Base-by-base conservation (phyloP, 2,888 invertebrate genomes). In the Sinelater perroti region DNA sequence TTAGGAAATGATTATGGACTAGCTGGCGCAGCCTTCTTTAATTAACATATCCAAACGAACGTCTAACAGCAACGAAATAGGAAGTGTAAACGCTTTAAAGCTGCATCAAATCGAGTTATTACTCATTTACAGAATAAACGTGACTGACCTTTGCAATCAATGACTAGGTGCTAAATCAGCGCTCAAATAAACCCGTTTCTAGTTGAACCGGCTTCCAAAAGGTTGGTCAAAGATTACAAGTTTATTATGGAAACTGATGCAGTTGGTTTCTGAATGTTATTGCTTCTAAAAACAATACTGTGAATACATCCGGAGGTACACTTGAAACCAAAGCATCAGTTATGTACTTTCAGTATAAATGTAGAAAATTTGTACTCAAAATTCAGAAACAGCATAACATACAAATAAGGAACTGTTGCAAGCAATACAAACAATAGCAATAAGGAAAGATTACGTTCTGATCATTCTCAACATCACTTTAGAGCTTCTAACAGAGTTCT, bases 151-250 rank as follows among this genome's bases (percentile, higher is more conserved):
- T 40, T 38, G 38, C 21, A 21, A 11, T 14, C 14, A 16, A 40
- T 40, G 40, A 40, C 40, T 40, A 40, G 40, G 40, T 40, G 40
- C 40, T 40, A 40, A n/a, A 40, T 24, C 40, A 14, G 24, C 24
- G 14, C 24, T 14, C 40, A 40, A 40, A 38, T 24, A 40, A 40
- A n/a, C n/a, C n/a, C n/a, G n/a, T n/a, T n/a, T n/a, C n/a, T n/a
- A n/a, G n/a, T n/a, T n/a, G n/a, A n/a, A n/a, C n/a, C n/a, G n/a
- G n/a, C n/a, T n/a, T n/a, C n/a, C n/a, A n/a, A n/a, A n/a, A n/a
- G n/a, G n/a, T n/a, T n/a, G n/a, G n/a, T n/a, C n/a, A n/a, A n/a
- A 28, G 2, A 28, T 24, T 24, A 24, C 7, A 6, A 28, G 10
- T n/a, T 3, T 28, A 28, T 8, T 28, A 28, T n/a, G 2, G 28